Evolutionary conservation across 2,888 invertebrate species (phyloP).

Genomic region (Eumerus sabulonum): DNA sequence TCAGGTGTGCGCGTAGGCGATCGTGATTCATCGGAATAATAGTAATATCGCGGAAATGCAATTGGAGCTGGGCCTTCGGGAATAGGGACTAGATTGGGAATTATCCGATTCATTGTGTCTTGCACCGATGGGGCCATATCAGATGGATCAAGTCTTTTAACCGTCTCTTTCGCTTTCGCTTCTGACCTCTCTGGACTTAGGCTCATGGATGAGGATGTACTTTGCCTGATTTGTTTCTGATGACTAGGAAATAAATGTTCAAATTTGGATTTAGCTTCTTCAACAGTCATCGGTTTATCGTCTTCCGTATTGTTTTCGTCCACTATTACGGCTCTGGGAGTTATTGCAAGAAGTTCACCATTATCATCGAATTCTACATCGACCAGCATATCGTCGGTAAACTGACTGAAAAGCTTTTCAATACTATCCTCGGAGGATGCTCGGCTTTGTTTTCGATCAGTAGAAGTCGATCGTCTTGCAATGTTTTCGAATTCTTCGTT

Average conservation of each 20-base stretch:
- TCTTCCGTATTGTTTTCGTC: conserved; percentile 31
- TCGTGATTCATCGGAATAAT: conserved; percentile 12
- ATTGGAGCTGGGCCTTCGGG: conserved; percentile 35
- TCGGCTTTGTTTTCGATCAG: conserved; percentile 69
- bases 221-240: conserved; percentile 74
- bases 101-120: conserved; percentile 73
- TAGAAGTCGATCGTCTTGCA: conserved; percentile 71
- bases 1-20: background rate
- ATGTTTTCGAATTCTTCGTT: conserved; percentile 36
- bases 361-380: conserved; percentile 77
- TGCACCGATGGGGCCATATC: conserved; percentile 77
- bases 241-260: conserved; percentile 73
- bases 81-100: conserved; percentile 58
- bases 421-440: conserved; percentile 77
- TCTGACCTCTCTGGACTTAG: conserved; percentile 72
- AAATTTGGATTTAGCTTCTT: conserved; percentile 40
- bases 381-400: conserved; percentile 77
- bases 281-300: conserved; percentile 30
- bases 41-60: conserved; percentile 41
- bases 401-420: conserved; percentile 76
- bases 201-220: conserved; percentile 75
- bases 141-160: conserved; percentile 74
- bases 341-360: conserved; percentile 75
- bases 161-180: conserved; percentile 73
- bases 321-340: conserved; percentile 69